Base-by-base conservation (phyloP, 2,797 vertebrate genomes). In the Telmatherina bonti region DNA sequence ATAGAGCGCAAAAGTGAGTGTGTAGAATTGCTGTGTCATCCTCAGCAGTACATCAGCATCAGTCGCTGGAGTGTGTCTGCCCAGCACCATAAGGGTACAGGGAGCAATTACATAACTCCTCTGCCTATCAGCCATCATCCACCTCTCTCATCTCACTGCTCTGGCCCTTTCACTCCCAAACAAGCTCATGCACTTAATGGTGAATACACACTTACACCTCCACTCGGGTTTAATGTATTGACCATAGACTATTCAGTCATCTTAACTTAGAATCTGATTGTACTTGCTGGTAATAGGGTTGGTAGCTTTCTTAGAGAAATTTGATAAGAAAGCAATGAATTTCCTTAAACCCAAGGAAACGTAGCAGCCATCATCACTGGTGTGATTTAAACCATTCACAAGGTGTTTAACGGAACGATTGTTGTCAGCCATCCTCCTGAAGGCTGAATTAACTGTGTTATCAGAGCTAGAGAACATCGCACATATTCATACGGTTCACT, bases 21-120 rank as follows among this genome's bases (percentile, higher is more conserved):
- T 70, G 81, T 69, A 87, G 89, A 94, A 93, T 83, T 33, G 93
- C 94, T 93, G 94, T 89, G 92, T 95, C 94, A 94, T 94, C 91
- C 89, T 85, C 84, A 66, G 90, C 92, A 91, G 88, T 93, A 94
- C 85, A 93, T 94, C 92, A 89, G 90, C 76, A 83, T 74, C 38
- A 86, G 91, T 87, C 78, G 83, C 83, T 86, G 86, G 82, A 90
- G 86, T 87, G 85, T 78, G 78, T 92, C 89, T 83, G 89, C 87
- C 82, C 81, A 70, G 81, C 68, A 73, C 85, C 88, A 80, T 88
- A 79, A 92, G 91, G 92, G 86, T 89, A 88, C 75, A 85, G 88
- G 77, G 89, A 90, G 83, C 83, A 72, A 78, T 94, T 94, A 71
- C 87, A 85, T 93, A 94, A 94, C 88, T 93, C 85, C 79, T 63